Evolutionary conservation across 2,888 invertebrate species (phyloP), one percentile per base, ranked within the genome.

Genomic region (Dromius quadrimaculatus): DNA sequence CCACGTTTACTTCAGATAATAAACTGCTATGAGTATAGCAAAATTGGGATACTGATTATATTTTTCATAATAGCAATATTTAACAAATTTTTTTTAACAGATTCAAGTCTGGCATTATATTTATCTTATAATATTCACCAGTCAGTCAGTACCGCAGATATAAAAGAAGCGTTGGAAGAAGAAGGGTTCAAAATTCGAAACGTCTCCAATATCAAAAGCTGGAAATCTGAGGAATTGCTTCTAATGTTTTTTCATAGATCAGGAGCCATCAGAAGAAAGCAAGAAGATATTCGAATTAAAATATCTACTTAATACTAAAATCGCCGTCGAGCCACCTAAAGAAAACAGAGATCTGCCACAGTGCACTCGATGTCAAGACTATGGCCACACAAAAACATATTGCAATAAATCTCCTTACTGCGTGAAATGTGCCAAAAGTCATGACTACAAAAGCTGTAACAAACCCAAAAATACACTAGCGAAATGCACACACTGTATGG

Each of bases 311-410:
- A 57, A 72, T 15, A 28, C 62, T 5, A 72, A 62, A 62, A 68
- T 72, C 0, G 15, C 38, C n/a, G 20, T 71, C n/a, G 74, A 76
- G 71, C 17, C 75, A 32, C n/a, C n/a, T n/a, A n/a, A n/a, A n/a
- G n/a, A n/a, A n/a, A n/a, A n/a, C n/a, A n/a, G n/a, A n/a, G 54
- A 54, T 22, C 72, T 75, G 5, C 71, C 63, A 2, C 74, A 74
- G 54, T 75, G 74, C 41, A 71, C 57, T n/a, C 68, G 72, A 22
- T 75, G 74, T 22, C 74, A 75, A 50, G 11, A 54, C 13, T 72
- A 71, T 41, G 73, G 73, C 3, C 74, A 74, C 57, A 73, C 73
- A 11, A 71, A 73, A 71, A 72, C 64, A 9, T 74, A 73, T 9
- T n/a, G n/a, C n/a, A n/a, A n/a, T n/a, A 71, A 28, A 43, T 32